Evolutionary conservation across 2,113 vertebrate species (phyloP).

Genomic region (Dipodomys stephensi): DNA sequence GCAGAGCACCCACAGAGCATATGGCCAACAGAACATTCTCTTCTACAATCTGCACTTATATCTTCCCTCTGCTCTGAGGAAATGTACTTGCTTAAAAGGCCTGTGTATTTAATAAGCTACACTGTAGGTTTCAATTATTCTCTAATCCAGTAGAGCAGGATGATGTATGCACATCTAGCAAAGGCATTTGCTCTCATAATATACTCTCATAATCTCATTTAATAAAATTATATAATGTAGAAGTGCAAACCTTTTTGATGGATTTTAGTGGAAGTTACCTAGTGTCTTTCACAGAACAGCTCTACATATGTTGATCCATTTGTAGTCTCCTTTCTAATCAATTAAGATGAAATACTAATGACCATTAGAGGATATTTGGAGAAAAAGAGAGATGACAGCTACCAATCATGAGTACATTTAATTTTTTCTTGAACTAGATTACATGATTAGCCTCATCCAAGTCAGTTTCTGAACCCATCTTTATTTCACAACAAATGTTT

Average conservation of each 20-base stretch:
- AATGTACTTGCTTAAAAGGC: neutral
- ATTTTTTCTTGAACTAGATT: neutral
- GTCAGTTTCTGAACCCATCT: neutral
- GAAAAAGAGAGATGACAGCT: neutral
- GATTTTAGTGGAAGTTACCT: neutral
- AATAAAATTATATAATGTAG: neutral
- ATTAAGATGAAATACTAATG: neutral
- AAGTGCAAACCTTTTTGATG: neutral
- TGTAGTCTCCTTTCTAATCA: neutral
- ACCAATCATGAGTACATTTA: neutral
- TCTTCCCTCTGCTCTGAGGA: neutral
- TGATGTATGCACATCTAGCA: neutral
- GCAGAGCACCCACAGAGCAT: conserved; percentile 47
- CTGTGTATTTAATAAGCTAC: neutral
- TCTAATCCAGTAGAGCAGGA: neutral
- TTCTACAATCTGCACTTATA: neutral
- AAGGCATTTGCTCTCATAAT: neutral
- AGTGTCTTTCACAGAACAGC: neutral
- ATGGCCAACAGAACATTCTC: conserved; percentile 55
- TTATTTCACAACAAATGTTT: neutral
- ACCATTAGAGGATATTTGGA: neutral
- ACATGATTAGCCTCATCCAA: neutral
- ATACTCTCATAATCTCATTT: neutral
- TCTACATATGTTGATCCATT: neutral
- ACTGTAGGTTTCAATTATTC: neutral